Evolutionary conservation across 2,113 vertebrate species (phyloP).

Genomic region (Neolamprologus fasciatus): DNA sequence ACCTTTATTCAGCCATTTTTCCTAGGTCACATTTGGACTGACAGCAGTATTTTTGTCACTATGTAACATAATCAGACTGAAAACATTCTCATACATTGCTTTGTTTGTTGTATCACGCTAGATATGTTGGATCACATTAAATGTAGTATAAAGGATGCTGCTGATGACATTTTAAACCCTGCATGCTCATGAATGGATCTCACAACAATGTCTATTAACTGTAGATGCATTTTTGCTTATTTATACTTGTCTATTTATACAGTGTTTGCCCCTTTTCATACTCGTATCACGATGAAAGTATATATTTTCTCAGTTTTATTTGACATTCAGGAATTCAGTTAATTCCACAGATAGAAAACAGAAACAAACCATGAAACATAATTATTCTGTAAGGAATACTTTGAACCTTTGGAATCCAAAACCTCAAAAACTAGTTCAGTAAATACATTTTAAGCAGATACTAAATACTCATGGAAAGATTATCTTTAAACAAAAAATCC

Average conservation of each 20-base stretch:
- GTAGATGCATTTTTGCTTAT: neutral
- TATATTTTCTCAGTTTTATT: neutral
- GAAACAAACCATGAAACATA: neutral
- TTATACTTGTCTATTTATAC: neutral
- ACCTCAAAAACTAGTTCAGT: neutral
- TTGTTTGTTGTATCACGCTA: neutral
- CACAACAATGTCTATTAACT: neutral
- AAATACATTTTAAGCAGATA: neutral
- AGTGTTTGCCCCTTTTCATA: neutral
- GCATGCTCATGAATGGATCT: neutral
- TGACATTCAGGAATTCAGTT: neutral
- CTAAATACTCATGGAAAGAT: neutral
- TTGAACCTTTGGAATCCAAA: neutral
- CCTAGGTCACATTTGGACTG: neutral
- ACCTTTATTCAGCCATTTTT: neutral
- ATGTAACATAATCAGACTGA: neutral
- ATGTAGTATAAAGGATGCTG: neutral
- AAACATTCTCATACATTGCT: neutral
- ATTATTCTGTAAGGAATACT: neutral
- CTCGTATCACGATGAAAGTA: neutral
- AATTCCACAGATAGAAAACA: neutral
- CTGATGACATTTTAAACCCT: fast-evolving
- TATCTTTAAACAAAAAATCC: neutral
- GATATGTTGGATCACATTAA: neutral
- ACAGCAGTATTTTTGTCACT: neutral